Evolutionary conservation across 2,888 invertebrate genomes (phyloP).

Genomic region (Stenolophus ochropezus): DNA sequence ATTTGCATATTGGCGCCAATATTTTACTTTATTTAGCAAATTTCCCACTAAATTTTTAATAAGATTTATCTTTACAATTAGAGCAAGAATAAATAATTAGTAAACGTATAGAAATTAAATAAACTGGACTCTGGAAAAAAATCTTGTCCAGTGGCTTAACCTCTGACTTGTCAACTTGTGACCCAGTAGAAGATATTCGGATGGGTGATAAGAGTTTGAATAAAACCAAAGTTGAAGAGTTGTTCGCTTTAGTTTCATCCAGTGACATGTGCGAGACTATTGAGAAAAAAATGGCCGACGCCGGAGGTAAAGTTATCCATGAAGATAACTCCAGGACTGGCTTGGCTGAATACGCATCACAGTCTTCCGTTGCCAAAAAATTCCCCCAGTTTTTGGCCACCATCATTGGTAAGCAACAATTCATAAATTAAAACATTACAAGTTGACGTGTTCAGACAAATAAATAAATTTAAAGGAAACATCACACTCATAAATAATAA

Average conservation of each 20-base stretch:
- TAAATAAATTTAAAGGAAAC: too few relatives aligned
- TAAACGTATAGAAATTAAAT: constrained; percentile 27
- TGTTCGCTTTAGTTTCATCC: constrained; percentile 14
- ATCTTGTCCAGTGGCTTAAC: not conserved
- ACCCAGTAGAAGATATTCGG: constrained; percentile 42
- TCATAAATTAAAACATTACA: too few relatives aligned
- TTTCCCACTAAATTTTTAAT: not conserved
- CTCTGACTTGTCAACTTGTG: constrained; percentile 56
- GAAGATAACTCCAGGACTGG: constrained; percentile 65
- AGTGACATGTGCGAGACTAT: constrained; percentile 1
- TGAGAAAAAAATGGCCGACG: constrained; percentile 59
- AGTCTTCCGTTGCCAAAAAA: constrained; percentile 62
- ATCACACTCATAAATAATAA: too few relatives aligned
- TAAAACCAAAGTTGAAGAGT: constrained; percentile 34
- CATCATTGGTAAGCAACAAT: constrained; percentile 58
- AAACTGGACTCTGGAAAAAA: constrained; percentile 11
- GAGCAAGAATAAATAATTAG: constrained; percentile 43
- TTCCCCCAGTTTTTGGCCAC: constrained; percentile 68
- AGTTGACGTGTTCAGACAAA: too few relatives aligned
- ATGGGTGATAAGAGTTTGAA: constrained; percentile 42
- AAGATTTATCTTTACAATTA: constrained; percentile 10
- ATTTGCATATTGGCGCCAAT: not conserved
- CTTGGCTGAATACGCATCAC: constrained; percentile 62
- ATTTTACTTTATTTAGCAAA: not conserved
- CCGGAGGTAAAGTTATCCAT: constrained; percentile 61